phyloP scores from a whole-genome alignment of 2,888 invertebrate genomes.

The Cephus sareptanus region DNA sequence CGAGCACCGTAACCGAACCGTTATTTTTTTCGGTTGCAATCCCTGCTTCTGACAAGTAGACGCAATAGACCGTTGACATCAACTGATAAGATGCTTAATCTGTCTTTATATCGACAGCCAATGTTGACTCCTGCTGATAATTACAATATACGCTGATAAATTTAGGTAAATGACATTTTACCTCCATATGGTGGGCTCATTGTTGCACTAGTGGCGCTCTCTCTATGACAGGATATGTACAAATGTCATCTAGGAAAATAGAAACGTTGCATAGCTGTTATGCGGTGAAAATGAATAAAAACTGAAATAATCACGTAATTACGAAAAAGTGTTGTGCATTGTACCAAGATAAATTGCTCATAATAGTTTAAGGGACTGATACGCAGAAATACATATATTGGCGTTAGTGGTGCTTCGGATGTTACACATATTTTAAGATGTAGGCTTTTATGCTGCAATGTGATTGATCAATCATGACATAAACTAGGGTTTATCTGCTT shows the following conservation, averaged over 20 bases:
- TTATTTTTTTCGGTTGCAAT: too few species aligned
- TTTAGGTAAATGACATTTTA: background rate
- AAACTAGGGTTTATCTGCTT: slow-evolving; percentile 25
- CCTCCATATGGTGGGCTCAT: background rate
- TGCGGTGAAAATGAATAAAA: slow-evolving; percentile 1
- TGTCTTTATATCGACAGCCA: background rate
- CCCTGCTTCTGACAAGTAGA: too few species aligned
- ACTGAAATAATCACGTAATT: background rate
- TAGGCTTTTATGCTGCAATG: slow-evolving; percentile 19
- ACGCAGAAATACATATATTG: background rate
- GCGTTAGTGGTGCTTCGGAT: background rate
- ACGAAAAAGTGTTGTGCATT: background rate
- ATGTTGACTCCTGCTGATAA: background rate
- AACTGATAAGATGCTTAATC: background rate
- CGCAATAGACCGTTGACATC: background rate
- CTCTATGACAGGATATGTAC: background rate
- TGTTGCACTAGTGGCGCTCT: background rate
- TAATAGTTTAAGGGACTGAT: background rate
- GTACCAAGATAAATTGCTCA: background rate
- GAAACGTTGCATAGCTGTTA: background rate
- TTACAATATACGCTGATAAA: background rate
- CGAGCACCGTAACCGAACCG: too few species aligned
- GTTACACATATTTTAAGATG: slow-evolving; percentile 21
- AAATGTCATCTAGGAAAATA: background rate
- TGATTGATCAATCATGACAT: slow-evolving; percentile 33